Percentiles rank a stretch among this genome's conserved stretches.
Conservation (phyloP, 2,797 vertebrate genomes). For the Anniella stebbinsi region DNA sequence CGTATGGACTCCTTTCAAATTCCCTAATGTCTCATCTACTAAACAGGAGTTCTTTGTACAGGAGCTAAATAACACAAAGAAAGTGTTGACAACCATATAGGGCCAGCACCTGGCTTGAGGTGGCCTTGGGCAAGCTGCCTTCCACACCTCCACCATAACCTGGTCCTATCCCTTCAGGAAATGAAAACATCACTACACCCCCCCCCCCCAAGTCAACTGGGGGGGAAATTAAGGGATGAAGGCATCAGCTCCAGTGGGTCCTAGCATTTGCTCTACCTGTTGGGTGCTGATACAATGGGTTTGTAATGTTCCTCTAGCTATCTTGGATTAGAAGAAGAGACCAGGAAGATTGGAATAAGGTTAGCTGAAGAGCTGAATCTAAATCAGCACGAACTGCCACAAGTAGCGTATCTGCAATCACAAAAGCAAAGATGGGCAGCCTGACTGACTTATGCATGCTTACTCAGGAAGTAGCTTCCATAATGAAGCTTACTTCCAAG, state of each 20-base stretch:
- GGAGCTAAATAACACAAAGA: slow-evolving; percentile 23
- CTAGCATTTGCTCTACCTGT: neutral
- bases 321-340: neutral
- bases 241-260: neutral
- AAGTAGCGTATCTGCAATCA: neutral
- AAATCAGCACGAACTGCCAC: neutral
- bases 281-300: neutral
- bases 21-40: neutral
- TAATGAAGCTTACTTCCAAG: neutral
- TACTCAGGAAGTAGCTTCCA: neutral
- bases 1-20: fast-evolving
- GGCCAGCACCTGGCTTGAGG: neutral
- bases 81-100: neutral
- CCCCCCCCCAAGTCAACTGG: neutral
- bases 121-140: neutral
- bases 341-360: neutral
- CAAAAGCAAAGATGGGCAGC: neutral
- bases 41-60: fast-evolving
- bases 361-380: neutral
- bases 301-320: neutral
- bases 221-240: neutral
- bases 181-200: neutral
- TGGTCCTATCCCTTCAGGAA: too few relatives aligned
- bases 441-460: neutral
- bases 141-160: too few relatives aligned